Evolutionary conservation across 2,888 invertebrate species (phyloP).

Genomic region (Trypoxylon attenuatum): DNA sequence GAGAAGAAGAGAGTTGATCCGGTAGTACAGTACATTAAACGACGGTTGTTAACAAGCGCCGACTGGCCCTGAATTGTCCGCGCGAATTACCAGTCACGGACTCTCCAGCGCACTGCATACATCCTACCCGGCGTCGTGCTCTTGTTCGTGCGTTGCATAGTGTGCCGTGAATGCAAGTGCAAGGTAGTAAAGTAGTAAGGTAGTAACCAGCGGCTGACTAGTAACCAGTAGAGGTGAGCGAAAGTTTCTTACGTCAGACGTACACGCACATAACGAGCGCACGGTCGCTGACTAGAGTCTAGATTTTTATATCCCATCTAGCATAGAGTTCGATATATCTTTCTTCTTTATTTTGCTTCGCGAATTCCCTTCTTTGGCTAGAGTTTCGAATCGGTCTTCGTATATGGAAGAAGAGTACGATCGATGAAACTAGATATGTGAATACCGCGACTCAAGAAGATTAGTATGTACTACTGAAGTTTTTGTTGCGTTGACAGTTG

Average conservation of each 20-base stretch:
- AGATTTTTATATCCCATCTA: no score
- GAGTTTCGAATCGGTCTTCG: no score
- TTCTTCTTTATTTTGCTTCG: no score
- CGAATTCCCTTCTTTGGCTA: no score
- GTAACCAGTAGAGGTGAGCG: slow-evolving; percentile 58
- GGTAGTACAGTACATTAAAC: slow-evolving; percentile 12
- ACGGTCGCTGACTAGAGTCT: slow-evolving; percentile 17
- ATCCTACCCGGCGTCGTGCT: slow-evolving; percentile 35
- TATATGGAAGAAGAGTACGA: no score
- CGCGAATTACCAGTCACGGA: slow-evolving; percentile 45
- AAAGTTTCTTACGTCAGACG: slow-evolving; percentile 67
- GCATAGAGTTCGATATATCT: no score
- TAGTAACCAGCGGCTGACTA: slow-evolving; percentile 25
- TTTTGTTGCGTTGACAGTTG: no score
- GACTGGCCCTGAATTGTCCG: slow-evolving; percentile 49
- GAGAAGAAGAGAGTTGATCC: neutral
- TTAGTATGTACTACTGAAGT: no score
- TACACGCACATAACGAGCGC: slow-evolving; percentile 29
- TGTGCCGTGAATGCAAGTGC: slow-evolving; percentile 64
- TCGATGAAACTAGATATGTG: no score
- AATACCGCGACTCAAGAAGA: no score
- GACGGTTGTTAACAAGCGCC: slow-evolving; percentile 36
- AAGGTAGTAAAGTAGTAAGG: slow-evolving; percentile 63
- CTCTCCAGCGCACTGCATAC: slow-evolving; percentile 36
- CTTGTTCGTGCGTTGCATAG: slow-evolving; percentile 42